Percentiles rank a stretch among this genome's conserved stretches.
These are phyloP conservation scores for Bathynomus jamesi DNA, from an alignment of 1,140 invertebrate species.

Conservation along the genomic window DNA sequence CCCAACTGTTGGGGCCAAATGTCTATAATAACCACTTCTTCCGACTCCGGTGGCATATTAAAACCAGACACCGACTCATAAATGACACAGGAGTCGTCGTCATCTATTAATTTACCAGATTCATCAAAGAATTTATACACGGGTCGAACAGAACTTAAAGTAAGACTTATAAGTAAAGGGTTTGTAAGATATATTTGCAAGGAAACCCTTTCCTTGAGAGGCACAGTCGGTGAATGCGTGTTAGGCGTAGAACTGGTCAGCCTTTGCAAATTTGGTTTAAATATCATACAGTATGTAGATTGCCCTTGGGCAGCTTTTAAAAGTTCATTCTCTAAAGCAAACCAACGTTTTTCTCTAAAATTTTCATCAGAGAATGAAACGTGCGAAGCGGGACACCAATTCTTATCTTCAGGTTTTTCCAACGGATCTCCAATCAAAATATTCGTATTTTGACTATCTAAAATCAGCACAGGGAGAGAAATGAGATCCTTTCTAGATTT, in stretches of 20 bases:
- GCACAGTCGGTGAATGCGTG: conserved; percentile 19
- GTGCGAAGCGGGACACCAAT: conserved; percentile 41
- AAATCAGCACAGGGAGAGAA: conserved; percentile 57
- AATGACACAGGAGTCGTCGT: conserved; percentile 13
- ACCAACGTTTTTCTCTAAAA: conserved; percentile 17
- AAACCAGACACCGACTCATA: conserved; percentile 17
- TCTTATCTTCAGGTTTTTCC: conserved; percentile 41
- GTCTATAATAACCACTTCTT: conserved; percentile 21
- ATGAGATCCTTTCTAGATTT: conserved; percentile 42
- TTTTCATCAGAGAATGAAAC: conserved; percentile 42
- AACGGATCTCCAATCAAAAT: conserved; percentile 53
- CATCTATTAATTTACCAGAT: conserved; percentile 41
- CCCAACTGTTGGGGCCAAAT: conserved; percentile 11
- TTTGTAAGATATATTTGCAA: conserved; percentile 68
- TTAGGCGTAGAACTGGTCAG: conserved; percentile 28
- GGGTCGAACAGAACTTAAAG: conserved; percentile 62
- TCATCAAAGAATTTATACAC: conserved; percentile 63
- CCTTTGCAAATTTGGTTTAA: conserved; percentile 24
- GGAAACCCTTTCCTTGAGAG: conserved; percentile 65
- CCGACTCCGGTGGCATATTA: conserved; percentile 24
- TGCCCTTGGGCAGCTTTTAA: conserved; percentile 2
- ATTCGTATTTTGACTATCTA: conserved; percentile 57
- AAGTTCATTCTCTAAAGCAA: conserved; percentile 25
- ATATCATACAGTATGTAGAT: conserved; percentile 7
- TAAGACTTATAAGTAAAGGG: conserved; percentile 65